phyloP scores from a whole-genome alignment of 2,113 vertebrate species.

The Plestiodon gilberti region DNA sequence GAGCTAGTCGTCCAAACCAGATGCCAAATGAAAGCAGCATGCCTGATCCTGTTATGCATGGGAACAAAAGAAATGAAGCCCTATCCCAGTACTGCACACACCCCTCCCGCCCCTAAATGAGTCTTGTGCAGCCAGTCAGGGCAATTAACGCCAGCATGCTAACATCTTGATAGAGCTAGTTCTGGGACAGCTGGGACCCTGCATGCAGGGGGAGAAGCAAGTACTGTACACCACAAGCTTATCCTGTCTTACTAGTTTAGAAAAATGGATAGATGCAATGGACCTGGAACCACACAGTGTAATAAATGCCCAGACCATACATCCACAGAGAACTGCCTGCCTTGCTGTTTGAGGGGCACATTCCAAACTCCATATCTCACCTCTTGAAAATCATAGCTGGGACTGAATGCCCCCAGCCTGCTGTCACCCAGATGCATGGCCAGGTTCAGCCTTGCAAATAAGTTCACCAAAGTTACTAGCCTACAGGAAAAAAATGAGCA shows the following conservation, averaged over 20 bases:
- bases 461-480: neutral
- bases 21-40: constrained; percentile 31
- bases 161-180: constrained; percentile 24
- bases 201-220: neutral
- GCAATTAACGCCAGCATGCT: constrained; percentile 19
- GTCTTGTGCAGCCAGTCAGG: constrained; percentile 30
- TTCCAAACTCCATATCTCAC: neutral
- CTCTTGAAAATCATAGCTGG: neutral
- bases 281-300: neutral
- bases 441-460: neutral
- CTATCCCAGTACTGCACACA: constrained; percentile 12
- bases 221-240: neutral
- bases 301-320: neutral
- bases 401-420: neutral
- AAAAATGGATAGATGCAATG: neutral
- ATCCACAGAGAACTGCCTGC: neutral
- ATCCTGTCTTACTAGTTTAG: neutral
- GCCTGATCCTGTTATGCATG: constrained; percentile 33
- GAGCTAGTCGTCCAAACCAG: constrained; percentile 4
- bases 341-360: neutral
- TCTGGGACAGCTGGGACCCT: constrained; percentile 3
- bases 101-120: constrained; percentile 27
- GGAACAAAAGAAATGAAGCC: constrained; percentile 11
- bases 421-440: neutral
- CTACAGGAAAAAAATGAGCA: neutral